Evolutionary conservation across 2,797 vertebrate genomes (phyloP).

Genomic region (Sebastes oblongus): DNA sequence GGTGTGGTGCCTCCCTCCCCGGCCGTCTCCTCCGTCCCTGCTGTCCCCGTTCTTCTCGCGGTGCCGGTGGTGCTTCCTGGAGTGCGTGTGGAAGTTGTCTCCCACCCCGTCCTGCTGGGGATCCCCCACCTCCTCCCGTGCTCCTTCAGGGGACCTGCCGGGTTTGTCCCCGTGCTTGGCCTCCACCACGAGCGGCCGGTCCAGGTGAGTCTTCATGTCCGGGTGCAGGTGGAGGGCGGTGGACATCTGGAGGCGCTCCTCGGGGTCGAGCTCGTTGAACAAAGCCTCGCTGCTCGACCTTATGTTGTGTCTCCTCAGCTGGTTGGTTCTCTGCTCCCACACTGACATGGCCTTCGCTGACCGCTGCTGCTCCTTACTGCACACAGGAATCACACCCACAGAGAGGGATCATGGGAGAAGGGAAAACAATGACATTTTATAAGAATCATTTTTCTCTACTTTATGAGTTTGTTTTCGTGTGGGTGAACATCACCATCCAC

Average conservation of each 20-base stretch:
- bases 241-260: conserved; percentile 87
- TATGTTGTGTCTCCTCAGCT: conserved; percentile 92
- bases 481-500: conserved; percentile 17
- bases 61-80: conserved; percentile 84
- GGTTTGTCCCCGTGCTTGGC: conserved; percentile 60
- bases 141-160: conserved; percentile 26
- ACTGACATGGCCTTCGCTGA: conserved; percentile 90
- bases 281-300: conserved; percentile 92
- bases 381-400: conserved; percentile 47
- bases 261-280: conserved; percentile 93
- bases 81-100: conserved; percentile 48
- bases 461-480: background rate
- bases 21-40: conserved; percentile 55
- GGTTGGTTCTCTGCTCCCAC: conserved; percentile 97
- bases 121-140: conserved; percentile 39
- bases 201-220: conserved; percentile 94
- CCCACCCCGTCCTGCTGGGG: conserved; percentile 11
- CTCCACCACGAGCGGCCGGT: conserved; percentile 92
- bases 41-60: conserved; percentile 80
- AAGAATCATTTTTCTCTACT: background rate
- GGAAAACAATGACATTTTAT: background rate
- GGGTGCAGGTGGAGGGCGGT: conserved; percentile 90
- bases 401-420: background rate
- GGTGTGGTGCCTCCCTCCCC: conserved; percentile 81
- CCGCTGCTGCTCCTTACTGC: conserved; percentile 92